Conservation (phyloP, 2,797 vertebrate genomes). For the Peromyscus nudipes region DNA sequence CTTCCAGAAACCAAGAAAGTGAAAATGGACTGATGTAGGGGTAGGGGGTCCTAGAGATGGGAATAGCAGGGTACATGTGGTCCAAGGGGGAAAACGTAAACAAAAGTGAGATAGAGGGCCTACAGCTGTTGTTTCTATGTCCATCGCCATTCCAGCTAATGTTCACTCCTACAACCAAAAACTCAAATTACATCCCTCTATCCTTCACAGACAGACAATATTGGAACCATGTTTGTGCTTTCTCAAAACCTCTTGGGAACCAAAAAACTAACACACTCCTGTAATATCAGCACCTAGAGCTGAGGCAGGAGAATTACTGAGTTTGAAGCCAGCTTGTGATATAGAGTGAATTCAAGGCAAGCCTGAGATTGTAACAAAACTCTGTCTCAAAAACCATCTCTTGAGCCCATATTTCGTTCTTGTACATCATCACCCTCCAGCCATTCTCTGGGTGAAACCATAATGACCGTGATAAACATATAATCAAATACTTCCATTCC, state of each 20-base stretch:
- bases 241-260: not conserved
- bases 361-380: not conserved
- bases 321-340: not conserved
- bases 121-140: not conserved
- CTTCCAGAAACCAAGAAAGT: not conserved
- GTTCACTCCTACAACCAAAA: not conserved
- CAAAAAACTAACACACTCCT: not conserved
- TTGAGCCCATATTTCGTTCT: not conserved
- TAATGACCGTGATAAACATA: constrained; percentile 15
- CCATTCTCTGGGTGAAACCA: not conserved
- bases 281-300: not conserved
- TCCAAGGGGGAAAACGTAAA: not conserved
- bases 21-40: not conserved
- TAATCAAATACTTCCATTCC: constrained; percentile 30
- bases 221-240: not conserved
- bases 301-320: not conserved
- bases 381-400: not conserved
- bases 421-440: not conserved
- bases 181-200: not conserved
- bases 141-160: not conserved
- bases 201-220: not conserved
- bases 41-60: not conserved
- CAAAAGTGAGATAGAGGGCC: not conserved
- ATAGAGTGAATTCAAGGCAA: not conserved
- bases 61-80: not conserved